Evolutionary conservation across 2,113 vertebrate species (phyloP), one percentile per base, ranked within the genome.

Genomic region (Pluvialis apricaria): DNA sequence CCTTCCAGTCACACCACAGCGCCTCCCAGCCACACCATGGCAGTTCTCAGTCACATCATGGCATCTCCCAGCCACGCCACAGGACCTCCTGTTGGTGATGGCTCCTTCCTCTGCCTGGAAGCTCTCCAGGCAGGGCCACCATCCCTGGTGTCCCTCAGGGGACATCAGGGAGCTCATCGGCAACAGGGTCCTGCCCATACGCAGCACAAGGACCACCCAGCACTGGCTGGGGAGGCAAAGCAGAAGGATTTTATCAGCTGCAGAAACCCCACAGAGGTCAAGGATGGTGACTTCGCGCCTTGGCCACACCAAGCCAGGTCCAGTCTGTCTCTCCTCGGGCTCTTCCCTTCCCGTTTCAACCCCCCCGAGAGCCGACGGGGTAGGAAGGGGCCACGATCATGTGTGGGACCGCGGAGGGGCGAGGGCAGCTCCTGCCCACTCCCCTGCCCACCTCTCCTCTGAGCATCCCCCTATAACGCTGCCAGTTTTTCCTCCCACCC

Each of bases 101-200:
- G 38, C 52, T 78, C 97, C 99, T 98, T 98, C 98, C 98, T 99
- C 98, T 78, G 98, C 98, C 97, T 99, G 99, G 97, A 99, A 99
- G 95, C 98, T 99, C 98, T 99, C 99, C 92, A 98, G 92, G 99
- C 98, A 94, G 99, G 98, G 98, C 98, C 97, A 99, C 99, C 98
- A 99, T 98, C 98, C 98, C 98, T 98, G 92, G 99, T 98, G 94
- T 99, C 99, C 99, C 99, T 87, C 73, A 92, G 98, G 79, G 98
- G 55, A 97, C 78, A 94, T 49, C 3, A 45, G 64, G 92, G 77
- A 22, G 49, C 22, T 51, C 12, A 12, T 24, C 3, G 24, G 49
- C 49, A 24, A 24, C 49, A 51, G 49, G 44, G 29, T 20, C 52
- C 22, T 88, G 42, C 36, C 66, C 28, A 12, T 0, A 5, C 1